These are phyloP conservation scores for Pterois miles DNA, from an alignment of 2,797 vertebrate species.

Conservation along the genomic window DNA sequence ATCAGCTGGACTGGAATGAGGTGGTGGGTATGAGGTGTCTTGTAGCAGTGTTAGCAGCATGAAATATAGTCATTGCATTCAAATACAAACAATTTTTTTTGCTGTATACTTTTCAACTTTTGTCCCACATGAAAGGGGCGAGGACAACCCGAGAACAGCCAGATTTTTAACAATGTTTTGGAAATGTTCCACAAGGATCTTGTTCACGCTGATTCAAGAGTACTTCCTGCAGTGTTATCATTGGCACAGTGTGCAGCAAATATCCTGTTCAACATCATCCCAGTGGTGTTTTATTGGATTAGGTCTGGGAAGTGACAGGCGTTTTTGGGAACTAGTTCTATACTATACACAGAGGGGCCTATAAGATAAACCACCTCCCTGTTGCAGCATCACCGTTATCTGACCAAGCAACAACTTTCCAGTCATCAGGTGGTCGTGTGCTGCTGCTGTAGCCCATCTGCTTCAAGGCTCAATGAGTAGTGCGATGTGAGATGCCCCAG, in stretches of 20 bases:
- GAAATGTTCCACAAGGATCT: not conserved
- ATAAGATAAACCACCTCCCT: not conserved
- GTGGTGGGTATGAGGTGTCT: not conserved
- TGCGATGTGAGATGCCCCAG: slow-evolving; percentile 27
- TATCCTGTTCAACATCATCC: slow-evolving; percentile 25
- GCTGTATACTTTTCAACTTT: not conserved
- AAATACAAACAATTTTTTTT: not conserved
- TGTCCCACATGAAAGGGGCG: not conserved
- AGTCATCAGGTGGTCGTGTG: slow-evolving; percentile 30
- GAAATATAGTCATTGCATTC: not conserved
- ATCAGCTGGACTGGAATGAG: not conserved
- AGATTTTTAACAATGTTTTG: not conserved
- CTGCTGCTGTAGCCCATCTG: slow-evolving; percentile 47
- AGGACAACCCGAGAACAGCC: not conserved
- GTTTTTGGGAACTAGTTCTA: not conserved
- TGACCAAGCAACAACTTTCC: slow-evolving; percentile 9
- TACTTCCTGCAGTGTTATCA: slow-evolving; percentile 14
- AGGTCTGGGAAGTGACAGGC: not conserved
- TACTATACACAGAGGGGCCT: not conserved
- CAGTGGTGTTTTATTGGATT: slow-evolving; percentile 2
- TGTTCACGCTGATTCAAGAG: not conserved
- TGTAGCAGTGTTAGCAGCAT: not conserved
- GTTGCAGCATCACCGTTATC: not conserved
- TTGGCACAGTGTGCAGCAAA: slow-evolving; percentile 28
- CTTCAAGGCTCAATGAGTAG: slow-evolving; percentile 37